Evolutionary conservation across 2,888 invertebrate genomes (phyloP).

Genomic region (Caenorhabditis virilis): DNA sequence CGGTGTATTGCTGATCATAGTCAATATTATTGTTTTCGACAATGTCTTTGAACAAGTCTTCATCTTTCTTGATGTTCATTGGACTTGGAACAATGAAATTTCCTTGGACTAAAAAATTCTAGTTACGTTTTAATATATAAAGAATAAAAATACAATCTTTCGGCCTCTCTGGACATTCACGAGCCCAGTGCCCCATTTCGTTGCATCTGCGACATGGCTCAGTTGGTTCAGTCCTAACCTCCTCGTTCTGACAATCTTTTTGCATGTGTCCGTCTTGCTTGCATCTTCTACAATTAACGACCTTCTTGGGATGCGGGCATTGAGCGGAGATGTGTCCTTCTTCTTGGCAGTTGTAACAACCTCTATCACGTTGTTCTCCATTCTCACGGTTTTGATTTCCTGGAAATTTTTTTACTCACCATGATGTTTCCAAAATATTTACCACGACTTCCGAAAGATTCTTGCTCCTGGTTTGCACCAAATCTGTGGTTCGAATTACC

Average conservation of each 20-base stretch:
- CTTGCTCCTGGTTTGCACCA: too few relatives aligned
- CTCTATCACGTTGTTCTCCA: too few relatives aligned
- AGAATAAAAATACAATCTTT: conserved; percentile 14
- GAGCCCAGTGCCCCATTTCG: conserved; percentile 24
- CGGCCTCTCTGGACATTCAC: conserved; percentile 21
- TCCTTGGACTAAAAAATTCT: conserved; percentile 5
- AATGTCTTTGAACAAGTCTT: conserved; percentile 12
- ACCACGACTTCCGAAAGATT: too few relatives aligned
- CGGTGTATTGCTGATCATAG: conserved; percentile 15
- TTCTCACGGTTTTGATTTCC: too few relatives aligned
- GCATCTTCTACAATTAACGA: conserved; percentile 14
- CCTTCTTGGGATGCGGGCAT: conserved; percentile 3
- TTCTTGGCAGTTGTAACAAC: conserved; percentile 16
- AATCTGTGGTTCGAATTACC: too few relatives aligned
- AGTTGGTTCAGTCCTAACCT: conserved; percentile 15
- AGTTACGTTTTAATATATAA: too few relatives aligned
- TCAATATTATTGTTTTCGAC: conserved; percentile 15
- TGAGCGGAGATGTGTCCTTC: conserved; percentile 16
- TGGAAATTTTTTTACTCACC: too few relatives aligned
- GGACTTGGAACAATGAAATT: conserved; percentile 18
- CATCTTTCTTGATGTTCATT: conserved; percentile 5
- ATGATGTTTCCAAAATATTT: too few relatives aligned
- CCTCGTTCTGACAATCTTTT: conserved; percentile 16
- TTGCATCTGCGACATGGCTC: conserved; percentile 21
- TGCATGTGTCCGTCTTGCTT: conserved; percentile 20